phyloP scores from a whole-genome alignment of 2,797 vertebrate species.

The Acrossocheilus fasciatus region DNA sequence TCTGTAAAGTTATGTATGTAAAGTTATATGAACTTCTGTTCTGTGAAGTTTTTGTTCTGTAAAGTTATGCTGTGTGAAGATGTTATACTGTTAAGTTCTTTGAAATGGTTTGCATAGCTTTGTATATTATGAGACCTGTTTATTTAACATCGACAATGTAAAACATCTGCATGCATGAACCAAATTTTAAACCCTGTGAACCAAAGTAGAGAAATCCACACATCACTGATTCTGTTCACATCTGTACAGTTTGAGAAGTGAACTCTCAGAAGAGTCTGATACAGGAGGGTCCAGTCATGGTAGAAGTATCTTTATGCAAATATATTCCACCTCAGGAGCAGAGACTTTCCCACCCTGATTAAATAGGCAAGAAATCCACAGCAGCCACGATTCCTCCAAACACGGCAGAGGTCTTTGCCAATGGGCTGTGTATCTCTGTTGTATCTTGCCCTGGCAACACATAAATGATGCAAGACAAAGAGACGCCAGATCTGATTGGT shows the following conservation, averaged over 20 bases:
- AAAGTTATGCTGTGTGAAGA: neutral
- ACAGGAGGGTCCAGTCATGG: conserved; percentile 18
- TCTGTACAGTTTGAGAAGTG: neutral
- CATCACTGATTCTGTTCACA: conserved; percentile 26
- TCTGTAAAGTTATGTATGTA: neutral
- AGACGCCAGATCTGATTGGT: conserved; percentile 66
- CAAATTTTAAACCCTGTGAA: neutral
- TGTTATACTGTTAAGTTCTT: neutral
- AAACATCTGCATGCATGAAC: neutral
- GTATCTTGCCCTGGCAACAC: conserved; percentile 68
- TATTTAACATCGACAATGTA: neutral
- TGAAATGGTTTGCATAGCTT: neutral
- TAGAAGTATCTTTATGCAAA: conserved; percentile 54
- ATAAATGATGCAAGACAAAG: conserved; percentile 78
- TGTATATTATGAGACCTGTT: neutral
- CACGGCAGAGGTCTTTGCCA: conserved; percentile 60
- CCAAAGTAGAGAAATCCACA: neutral
- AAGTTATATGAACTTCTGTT: neutral
- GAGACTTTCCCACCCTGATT: conserved; percentile 60
- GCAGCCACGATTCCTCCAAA: conserved; percentile 53
- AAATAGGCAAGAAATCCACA: conserved; percentile 60
- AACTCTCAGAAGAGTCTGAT: conserved; percentile 43
- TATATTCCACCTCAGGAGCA: conserved; percentile 61
- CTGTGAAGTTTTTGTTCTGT: neutral
- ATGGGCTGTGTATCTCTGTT: conserved; percentile 65